phyloP scores from a whole-genome alignment of 2,797 vertebrate species.

The Rhinogobio ventralis region DNA sequence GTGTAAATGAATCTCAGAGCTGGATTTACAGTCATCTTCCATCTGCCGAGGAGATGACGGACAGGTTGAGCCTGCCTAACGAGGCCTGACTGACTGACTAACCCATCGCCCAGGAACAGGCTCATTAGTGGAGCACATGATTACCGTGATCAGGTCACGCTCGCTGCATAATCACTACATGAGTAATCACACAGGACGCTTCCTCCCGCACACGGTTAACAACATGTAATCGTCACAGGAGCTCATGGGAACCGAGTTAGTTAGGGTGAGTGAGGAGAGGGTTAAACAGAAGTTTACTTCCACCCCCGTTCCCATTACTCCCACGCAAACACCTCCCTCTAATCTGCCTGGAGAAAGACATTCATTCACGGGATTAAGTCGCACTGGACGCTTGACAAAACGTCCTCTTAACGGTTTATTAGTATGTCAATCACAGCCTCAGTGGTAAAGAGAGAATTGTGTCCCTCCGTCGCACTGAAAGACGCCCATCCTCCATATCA shows the following conservation, averaged over 20 bases:
- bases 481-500: not conserved
- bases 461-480: constrained; percentile 65
- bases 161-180: constrained; percentile 25
- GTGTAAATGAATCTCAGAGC: not conserved
- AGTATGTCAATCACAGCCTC: constrained; percentile 77
- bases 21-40: not conserved
- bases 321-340: constrained; percentile 31
- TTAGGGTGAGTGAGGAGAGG: constrained; percentile 53
- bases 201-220: not conserved
- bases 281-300: constrained; percentile 43
- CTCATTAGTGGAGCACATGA: constrained; percentile 29
- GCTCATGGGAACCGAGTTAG: constrained; percentile 65
- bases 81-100: not conserved
- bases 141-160: constrained; percentile 35
- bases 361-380: constrained; percentile 72
- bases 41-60: not conserved
- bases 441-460: constrained; percentile 70
- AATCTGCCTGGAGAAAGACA: constrained; percentile 50
- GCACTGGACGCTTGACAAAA: constrained; percentile 72
- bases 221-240: not conserved
- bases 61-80: constrained; percentile 26
- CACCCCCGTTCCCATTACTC: constrained; percentile 21
- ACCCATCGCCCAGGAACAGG: constrained; percentile 11
- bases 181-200: constrained; percentile 14
- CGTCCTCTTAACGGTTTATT: constrained; percentile 74